Evolutionary conservation across 2,888 invertebrate species (phyloP).

Genomic region (Scaptomyza tumidula): DNA sequence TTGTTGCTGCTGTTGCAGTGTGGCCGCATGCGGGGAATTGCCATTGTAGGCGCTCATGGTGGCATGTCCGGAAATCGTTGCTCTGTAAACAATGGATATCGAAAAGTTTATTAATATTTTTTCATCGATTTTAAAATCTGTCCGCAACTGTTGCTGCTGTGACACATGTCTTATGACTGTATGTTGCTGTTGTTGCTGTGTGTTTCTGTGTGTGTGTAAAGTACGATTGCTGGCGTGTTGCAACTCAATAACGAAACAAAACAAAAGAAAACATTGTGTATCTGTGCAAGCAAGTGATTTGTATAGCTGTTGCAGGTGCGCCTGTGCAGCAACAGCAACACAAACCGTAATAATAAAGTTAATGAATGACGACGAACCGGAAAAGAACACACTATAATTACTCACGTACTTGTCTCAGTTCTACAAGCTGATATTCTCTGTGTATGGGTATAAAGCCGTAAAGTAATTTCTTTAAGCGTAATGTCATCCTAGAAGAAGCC

Average conservation of each 20-base stretch:
- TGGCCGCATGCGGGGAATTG: constrained; percentile 81
- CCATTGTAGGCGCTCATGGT: constrained; percentile 81
- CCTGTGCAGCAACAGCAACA: constrained; percentile 34
- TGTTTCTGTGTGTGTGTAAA: not conserved
- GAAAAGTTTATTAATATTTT: not conserved
- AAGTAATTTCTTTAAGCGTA: constrained; percentile 81
- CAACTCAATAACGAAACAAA: not conserved
- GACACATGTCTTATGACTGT: constrained; percentile 1
- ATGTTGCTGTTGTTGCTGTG: constrained; percentile 22
- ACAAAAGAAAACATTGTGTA: constrained; percentile 4
- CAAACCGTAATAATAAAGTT: not conserved
- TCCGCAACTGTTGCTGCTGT: constrained; percentile 29
- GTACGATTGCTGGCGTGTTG: constrained; percentile 18
- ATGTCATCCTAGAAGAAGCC: constrained; percentile 77
- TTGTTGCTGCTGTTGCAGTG: constrained; percentile 74
- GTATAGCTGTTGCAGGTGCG: constrained; percentile 44
- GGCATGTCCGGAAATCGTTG: constrained; percentile 81
- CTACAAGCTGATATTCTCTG: constrained; percentile 80
- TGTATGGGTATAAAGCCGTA: constrained; percentile 82
- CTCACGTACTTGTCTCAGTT: constrained; percentile 81
- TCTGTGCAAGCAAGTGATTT: constrained; percentile 20
- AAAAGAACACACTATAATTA: constrained; percentile 51
- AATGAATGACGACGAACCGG: constrained; percentile 2
- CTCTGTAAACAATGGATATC: constrained; percentile 62
- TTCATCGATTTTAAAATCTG: not conserved